Evolutionary conservation across 2,113 vertebrate genomes (phyloP).

Genomic region (Atractosteus spatula): DNA sequence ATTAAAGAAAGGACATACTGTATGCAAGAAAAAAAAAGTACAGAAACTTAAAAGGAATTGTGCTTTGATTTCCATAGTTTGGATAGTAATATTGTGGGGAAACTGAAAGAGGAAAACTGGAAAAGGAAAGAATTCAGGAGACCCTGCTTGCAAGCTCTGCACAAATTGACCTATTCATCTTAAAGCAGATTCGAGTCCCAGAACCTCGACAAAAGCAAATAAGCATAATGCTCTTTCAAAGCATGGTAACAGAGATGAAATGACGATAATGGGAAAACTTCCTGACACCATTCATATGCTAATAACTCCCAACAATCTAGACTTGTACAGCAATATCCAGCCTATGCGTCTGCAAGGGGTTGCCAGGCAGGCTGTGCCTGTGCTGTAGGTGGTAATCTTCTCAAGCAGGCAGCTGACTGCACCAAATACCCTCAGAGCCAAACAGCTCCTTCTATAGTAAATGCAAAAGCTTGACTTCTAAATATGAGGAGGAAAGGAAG

Average conservation of each 20-base stretch:
- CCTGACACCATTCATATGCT: background rate
- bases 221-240: background rate
- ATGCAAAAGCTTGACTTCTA: conserved; percentile 17
- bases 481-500: background rate
- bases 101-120: too few relatives aligned
- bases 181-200: too few relatives aligned
- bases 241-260: background rate
- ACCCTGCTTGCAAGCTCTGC: too few relatives aligned
- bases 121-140: too few relatives aligned
- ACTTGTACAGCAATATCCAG: background rate
- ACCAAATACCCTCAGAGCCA: background rate
- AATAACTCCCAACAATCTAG: background rate
- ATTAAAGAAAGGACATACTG: too few relatives aligned
- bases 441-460: conserved; percentile 26
- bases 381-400: background rate
- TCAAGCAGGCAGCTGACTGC: background rate
- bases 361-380: background rate
- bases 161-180: too few relatives aligned
- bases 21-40: too few relatives aligned
- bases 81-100: too few relatives aligned
- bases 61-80: too few relatives aligned
- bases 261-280: background rate
- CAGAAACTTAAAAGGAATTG: too few relatives aligned
- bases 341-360: background rate
- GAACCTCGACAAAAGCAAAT: too few relatives aligned